These are phyloP conservation scores for Drosophila orosa DNA, from an alignment of 1,140 invertebrate species.

Conservation along the genomic window DNA sequence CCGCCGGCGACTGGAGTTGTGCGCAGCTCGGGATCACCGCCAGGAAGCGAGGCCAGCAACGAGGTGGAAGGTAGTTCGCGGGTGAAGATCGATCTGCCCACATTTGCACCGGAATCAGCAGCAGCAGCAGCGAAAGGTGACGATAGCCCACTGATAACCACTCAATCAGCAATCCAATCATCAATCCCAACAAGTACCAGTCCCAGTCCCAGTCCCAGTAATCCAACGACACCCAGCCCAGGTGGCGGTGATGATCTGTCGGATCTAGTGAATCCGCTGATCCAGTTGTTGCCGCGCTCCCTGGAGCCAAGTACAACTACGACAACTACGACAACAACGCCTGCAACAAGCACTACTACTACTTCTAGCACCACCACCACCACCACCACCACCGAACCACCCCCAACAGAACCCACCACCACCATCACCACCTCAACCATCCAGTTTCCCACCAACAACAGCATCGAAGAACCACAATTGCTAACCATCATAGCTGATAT, in stretches of 20 bases:
- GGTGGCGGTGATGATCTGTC: neutral
- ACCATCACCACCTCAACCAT: conserved; percentile 39
- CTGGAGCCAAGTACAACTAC: conserved; percentile 48
- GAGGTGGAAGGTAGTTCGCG: conserved; percentile 50
- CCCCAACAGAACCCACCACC: conserved; percentile 41
- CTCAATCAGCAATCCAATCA: conserved; percentile 18
- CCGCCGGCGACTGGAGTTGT: conserved; percentile 19
- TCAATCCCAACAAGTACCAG: conserved; percentile 29
- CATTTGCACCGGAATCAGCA: conserved; percentile 80
- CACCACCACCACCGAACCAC: conserved; percentile 29
- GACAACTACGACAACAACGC: conserved; percentile 20
- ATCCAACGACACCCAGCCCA: conserved; percentile 35
- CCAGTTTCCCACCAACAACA: conserved; percentile 53
- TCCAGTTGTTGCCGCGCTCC: conserved; percentile 47
- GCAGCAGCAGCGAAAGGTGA: conserved; percentile 60
- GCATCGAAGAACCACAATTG: conserved; percentile 78
- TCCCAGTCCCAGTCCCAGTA: conserved; percentile 40
- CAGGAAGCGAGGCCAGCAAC: conserved; percentile 23
- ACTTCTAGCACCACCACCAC: conserved; percentile 27
- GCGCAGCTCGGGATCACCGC: conserved; percentile 44
- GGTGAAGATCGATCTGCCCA: conserved; percentile 85
- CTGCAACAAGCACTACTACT: conserved; percentile 26
- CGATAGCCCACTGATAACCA: conserved; percentile 38
- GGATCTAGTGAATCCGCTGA: conserved; percentile 12
- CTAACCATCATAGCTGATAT: conserved; percentile 77